Evolutionary conservation across 2,888 invertebrate species (phyloP).

Genomic region (Lomographa bimaculata): DNA sequence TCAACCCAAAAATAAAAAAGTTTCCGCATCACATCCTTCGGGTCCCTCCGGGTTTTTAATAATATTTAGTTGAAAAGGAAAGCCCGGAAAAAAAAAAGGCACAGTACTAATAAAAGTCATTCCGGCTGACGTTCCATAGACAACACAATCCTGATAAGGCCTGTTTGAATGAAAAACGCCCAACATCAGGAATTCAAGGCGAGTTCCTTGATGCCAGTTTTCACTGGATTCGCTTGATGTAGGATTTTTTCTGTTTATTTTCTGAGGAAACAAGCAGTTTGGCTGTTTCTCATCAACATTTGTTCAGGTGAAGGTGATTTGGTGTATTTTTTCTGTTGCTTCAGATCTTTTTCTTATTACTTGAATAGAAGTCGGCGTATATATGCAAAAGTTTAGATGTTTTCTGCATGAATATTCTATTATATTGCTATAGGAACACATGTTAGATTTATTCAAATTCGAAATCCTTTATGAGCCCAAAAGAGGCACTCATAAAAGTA

Average conservation of each 20-base stretch:
- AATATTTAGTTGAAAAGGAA: constrained; percentile 22
- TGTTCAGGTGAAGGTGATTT: constrained; percentile 8
- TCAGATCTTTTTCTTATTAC: too few relatives aligned
- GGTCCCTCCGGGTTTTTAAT: constrained; percentile 15
- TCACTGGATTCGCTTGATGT: constrained; percentile 1
- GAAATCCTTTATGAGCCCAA: too few relatives aligned
- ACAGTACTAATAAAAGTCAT: constrained; percentile 19
- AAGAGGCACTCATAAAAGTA: too few relatives aligned
- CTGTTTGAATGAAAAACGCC: constrained; percentile 17
- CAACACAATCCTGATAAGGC: constrained; percentile 23
- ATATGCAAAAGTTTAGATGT: too few relatives aligned
- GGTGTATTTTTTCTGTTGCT: too few relatives aligned
- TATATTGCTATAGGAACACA: too few relatives aligned
- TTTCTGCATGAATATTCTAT: too few relatives aligned
- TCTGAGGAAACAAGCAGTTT: constrained; percentile 5
- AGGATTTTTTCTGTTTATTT: constrained; percentile 13
- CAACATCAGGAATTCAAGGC: constrained; percentile 9
- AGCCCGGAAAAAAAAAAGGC: constrained; percentile 4
- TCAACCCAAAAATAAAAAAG: background rate
- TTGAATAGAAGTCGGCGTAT: too few relatives aligned
- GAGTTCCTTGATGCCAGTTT: constrained; percentile 3
- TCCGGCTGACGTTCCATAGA: constrained; percentile 17
- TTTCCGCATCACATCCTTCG: background rate
- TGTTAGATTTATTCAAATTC: too few relatives aligned
- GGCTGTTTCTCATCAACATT: constrained; percentile 14